Evolutionary conservation across 2,797 vertebrate species (phyloP).

Genomic region (Acrocephalus scirpaceus): DNA sequence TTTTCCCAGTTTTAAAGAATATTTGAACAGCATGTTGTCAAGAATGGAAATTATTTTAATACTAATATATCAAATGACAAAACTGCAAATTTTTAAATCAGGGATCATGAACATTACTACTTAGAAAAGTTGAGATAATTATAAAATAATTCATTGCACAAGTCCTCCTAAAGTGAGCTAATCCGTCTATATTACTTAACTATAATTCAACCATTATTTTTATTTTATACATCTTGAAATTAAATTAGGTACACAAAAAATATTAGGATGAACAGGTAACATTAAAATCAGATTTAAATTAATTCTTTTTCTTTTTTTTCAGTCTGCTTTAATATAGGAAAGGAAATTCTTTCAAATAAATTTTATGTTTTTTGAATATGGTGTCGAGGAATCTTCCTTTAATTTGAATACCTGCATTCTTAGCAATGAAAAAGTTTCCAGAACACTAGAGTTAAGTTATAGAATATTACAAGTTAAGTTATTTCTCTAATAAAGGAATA

Average conservation of each 20-base stretch:
- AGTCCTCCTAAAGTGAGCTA: not conserved
- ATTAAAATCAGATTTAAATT: not conserved
- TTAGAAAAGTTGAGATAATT: not conserved
- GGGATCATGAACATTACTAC: not conserved
- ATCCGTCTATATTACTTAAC: not conserved
- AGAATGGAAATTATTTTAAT: not conserved
- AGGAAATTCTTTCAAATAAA: not conserved
- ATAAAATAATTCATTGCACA: not conserved
- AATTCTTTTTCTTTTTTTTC: not conserved
- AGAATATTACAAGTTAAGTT: not conserved
- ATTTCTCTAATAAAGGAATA: not conserved
- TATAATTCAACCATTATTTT: not conserved
- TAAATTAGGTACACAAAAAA: not conserved
- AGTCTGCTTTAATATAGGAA: not conserved
- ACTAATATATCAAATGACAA: not conserved
- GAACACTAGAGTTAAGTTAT: not conserved
- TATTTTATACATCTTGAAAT: not conserved
- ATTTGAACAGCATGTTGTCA: not conserved
- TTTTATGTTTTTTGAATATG: not conserved
- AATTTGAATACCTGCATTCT: not conserved
- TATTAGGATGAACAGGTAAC: not conserved
- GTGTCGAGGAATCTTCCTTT: not conserved
- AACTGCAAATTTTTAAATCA: not conserved
- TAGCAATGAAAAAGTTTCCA: not conserved
- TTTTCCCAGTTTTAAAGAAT: not conserved